These are phyloP conservation scores for Camponotus fellah DNA, from an alignment of 2,888 invertebrate species.

Conservation along the genomic window DNA sequence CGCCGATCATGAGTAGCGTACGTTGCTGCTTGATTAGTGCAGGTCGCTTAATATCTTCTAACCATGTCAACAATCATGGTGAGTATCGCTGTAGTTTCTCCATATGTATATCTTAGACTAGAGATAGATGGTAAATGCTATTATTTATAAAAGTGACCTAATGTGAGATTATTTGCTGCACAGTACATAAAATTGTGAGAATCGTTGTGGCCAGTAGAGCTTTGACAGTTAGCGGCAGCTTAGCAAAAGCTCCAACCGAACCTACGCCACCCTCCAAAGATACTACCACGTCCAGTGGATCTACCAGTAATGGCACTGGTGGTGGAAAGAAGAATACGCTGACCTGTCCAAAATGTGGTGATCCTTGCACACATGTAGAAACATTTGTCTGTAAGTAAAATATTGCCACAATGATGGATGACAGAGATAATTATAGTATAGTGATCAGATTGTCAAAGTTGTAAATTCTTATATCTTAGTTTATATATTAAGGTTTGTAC, in stretches of 20 bases:
- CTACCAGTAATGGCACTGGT: slow-evolving; percentile 77
- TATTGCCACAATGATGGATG: neutral
- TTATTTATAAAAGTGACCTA: neutral
- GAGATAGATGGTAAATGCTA: neutral
- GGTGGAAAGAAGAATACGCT: slow-evolving; percentile 92
- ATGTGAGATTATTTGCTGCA: slow-evolving; percentile 15
- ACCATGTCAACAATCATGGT: slow-evolving; percentile 83
- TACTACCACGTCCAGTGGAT: slow-evolving; percentile 69
- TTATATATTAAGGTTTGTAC: neutral
- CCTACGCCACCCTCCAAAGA: slow-evolving; percentile 82
- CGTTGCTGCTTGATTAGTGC: slow-evolving; percentile 84
- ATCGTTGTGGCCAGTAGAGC: slow-evolving; percentile 81
- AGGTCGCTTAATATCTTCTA: slow-evolving; percentile 82
- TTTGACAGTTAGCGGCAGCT: slow-evolving; percentile 77
- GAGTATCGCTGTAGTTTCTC: slow-evolving; percentile 59
- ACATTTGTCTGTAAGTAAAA: slow-evolving; percentile 94
- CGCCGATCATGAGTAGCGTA: slow-evolving; percentile 82
- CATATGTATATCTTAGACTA: neutral
- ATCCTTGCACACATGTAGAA: slow-evolving; percentile 98
- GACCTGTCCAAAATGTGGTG: slow-evolving; percentile 98
- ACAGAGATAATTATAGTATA: neutral
- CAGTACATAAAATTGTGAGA: slow-evolving; percentile 84
- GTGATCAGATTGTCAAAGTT: neutral
- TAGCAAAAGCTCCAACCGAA: slow-evolving; percentile 82
- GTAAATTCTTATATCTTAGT: neutral